Evolutionary conservation across 2,888 invertebrate genomes (phyloP), one percentile per base, ranked within the genome.

Genomic region (Hylaea fasciaria): DNA sequence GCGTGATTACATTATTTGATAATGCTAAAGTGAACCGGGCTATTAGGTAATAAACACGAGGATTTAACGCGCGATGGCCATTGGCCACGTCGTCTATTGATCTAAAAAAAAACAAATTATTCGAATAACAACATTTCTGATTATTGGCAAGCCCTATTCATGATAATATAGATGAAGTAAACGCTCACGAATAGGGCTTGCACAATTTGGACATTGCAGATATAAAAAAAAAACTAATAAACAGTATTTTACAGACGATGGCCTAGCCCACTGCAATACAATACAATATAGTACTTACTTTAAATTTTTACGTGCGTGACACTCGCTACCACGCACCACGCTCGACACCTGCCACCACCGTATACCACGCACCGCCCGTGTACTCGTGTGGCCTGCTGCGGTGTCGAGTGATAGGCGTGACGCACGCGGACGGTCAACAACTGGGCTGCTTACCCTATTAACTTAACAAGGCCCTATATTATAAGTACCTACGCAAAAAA

Each of bases 391-490:
- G 13, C 7, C 28, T 28, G 3, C 5, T 22, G 22, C 22, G 22
- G 5, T n/a, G 22, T 37, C 39, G 54, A 43, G 47, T 45, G 22
- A 56, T 40, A 32, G 22, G 10, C 41, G 47, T 53, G 63, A 56
- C 66, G 58, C 66, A 58, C 49, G 32, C 14, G 49, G 53, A 57
- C 44, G 62, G 64, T 57, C 66, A 50, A 64, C 66, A 54, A 44
- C 64, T 57, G 57, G 28, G 29, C 17, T 16, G 35, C 35, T 45
- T 50, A 48, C 58, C 55, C 64, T 52, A 50, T 61, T 64, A 55
- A 58, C 51, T 55, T 52, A 60, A 52, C 49, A 59, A 22, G 22
- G 22, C 5, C 2, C 22, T 22, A 3, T 2, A 5, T 5, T 64
- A n/a, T n/a, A n/a, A 50, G 32, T 54, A 16, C 28, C 40, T 46